Percentiles rank a stretch among this genome's conserved stretches.
Conservation (phyloP, 2,888 invertebrate genomes). For the Operophtera brumata region DNA sequence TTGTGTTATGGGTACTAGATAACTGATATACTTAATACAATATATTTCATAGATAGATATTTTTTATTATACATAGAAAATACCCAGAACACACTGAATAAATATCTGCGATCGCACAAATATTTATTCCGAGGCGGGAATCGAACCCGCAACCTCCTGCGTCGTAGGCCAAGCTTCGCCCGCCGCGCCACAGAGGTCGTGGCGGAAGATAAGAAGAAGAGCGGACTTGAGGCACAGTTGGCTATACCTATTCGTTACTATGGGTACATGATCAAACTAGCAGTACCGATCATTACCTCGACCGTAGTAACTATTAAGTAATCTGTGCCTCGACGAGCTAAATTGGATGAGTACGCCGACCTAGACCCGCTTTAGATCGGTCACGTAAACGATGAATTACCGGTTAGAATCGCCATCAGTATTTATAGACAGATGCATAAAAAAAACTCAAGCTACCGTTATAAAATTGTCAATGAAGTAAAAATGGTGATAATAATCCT, state of each 20-base stretch:
- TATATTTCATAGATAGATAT: too few relatives aligned
- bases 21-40: too few relatives aligned
- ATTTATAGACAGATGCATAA: not conserved
- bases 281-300: conserved; percentile 14
- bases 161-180: not conserved
- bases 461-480: too few relatives aligned
- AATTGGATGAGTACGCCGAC: conserved; percentile 31
- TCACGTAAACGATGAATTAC: conserved; percentile 11
- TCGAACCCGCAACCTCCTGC: not conserved
- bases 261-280: not conserved
- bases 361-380: conserved; percentile 27
- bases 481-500: too few relatives aligned
- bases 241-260: too few relatives aligned
- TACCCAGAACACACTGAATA: not conserved
- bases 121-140: not conserved
- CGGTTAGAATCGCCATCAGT: conserved; percentile 2
- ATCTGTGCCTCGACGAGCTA: conserved; percentile 21
- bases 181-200: not conserved
- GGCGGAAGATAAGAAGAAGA: too few relatives aligned
- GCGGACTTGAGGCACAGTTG: too few relatives aligned
- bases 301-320: too few relatives aligned
- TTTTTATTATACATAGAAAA: too few relatives aligned
- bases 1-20: too few relatives aligned
- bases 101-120: not conserved
- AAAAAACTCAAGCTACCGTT: too few relatives aligned